A percentile compares a stretch with the other conserved stretches of the same genome.
phyloP scores from a whole-genome alignment of 2,888 invertebrate species.

The Polyommatus iphigenia region DNA sequence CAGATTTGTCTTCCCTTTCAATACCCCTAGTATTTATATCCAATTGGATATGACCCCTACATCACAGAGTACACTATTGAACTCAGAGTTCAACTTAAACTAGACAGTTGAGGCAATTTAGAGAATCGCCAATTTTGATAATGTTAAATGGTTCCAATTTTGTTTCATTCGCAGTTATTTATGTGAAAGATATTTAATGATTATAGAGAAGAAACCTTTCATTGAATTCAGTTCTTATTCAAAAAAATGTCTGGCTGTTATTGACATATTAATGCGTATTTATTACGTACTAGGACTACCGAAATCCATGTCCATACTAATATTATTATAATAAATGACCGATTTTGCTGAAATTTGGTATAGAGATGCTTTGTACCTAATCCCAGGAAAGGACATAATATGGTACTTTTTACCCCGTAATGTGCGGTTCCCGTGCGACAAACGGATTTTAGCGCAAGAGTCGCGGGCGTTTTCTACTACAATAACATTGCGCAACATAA shows the following conservation, averaged over 20 bases:
- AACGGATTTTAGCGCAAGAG: too few species aligned
- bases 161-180: constrained; percentile 25
- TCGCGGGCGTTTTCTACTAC: too few species aligned
- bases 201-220: background rate
- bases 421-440: too few species aligned
- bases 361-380: too few species aligned
- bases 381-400: too few species aligned
- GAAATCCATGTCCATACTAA: too few species aligned
- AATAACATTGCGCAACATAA: too few species aligned
- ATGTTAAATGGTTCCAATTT: constrained; percentile 29
- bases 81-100: background rate
- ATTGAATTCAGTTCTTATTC: background rate
- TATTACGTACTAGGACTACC: too few species aligned
- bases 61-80: background rate
- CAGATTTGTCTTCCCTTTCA: background rate
- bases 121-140: constrained; percentile 9
- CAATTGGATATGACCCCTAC: background rate
- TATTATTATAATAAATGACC: too few species aligned
- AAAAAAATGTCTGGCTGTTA: background rate
- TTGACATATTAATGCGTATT: too few species aligned
- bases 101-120: background rate
- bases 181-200: constrained; percentile 21
- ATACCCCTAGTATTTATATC: background rate
- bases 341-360: too few species aligned
- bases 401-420: too few species aligned